Percentiles rank a stretch among this genome's conserved stretches.
Conservation (phyloP, 1,140 invertebrate genomes). For the Sipha flava region DNA sequence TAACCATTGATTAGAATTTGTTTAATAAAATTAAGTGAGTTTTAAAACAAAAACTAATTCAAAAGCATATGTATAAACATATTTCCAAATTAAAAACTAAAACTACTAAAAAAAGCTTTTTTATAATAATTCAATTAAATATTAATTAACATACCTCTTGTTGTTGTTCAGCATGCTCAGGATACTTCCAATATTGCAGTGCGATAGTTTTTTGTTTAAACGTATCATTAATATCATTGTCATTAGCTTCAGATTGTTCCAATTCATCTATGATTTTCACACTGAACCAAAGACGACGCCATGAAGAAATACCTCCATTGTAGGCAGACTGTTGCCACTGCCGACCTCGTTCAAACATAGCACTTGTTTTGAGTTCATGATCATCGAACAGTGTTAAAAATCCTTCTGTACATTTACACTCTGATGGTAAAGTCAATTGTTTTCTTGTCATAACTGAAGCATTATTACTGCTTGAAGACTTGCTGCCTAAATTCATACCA, state of each 20-base stretch:
- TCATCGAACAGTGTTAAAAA: conserved; percentile 4
- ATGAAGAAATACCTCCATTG: background rate
- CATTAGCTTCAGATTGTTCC: background rate
- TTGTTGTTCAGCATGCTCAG: background rate
- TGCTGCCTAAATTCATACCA: background rate
- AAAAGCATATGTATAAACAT: too few species aligned
- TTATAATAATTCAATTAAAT: too few species aligned
- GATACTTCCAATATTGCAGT: background rate
- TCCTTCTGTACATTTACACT: background rate
- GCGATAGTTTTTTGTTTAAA: background rate
- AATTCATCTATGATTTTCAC: background rate
- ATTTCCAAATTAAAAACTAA: too few species aligned
- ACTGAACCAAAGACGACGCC: conserved; percentile 8
- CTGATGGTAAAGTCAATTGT: background rate
- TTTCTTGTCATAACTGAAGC: background rate
- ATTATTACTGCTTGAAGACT: background rate
- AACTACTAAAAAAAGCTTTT: too few species aligned
- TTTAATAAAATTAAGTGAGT: too few species aligned
- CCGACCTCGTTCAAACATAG: background rate
- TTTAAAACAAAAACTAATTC: too few species aligned
- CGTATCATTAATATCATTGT: background rate
- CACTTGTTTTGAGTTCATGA: background rate
- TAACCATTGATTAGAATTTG: too few species aligned
- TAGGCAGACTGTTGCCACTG: background rate
- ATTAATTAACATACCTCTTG: background rate